Base-by-base conservation (phyloP, 92 coral and sea anemone species). In the Epizoanthus scotinus region DNA sequence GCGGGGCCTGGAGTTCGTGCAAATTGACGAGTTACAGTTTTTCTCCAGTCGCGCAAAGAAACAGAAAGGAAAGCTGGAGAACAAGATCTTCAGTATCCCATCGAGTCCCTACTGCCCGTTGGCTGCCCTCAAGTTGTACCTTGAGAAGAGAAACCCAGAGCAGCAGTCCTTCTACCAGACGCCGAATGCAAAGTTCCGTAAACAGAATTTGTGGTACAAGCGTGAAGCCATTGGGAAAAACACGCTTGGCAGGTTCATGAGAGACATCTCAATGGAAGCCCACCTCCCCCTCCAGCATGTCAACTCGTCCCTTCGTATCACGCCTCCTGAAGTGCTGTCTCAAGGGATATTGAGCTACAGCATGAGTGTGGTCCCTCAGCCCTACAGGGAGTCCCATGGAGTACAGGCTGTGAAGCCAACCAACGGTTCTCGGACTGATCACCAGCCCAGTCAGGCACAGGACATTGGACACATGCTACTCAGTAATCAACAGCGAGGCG, bases 191-290 rank as follows among this genome's bases (percentile, higher is more conserved):
- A 91, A 92, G 70, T 92, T 84, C 81, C 73, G 75, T 18, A 84
- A 84, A 71, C 89, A 88, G 84, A 92, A 85, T 47, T 79, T 87
- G 19, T 92, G 97, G 97, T 92, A 90, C 74, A 90, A 82, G 29
- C 85, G 94, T 6, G 91, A 92, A 31, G 87, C 97, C 0, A 86
- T 93, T 27, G 97, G 97, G 19, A 78, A 86, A 31, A 92, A 90
- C 81, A 84, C 91, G 8, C 72, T 92, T 26, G 91, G 91, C 7
- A 71, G 94, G 7, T 84, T 92, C 67, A 83, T 92, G 86, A 90
- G 88, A 60, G 97, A 92, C 59, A 92, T 92, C 54, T 92, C 97
- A 15, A 83, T 61, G 19, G 94, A 92, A 50, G 97, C 92, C 0
- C 81, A 79, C 47, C 86, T 92, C 5, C 63, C 94, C 9, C 59